These are phyloP conservation scores for Sinocyclocheilus maitianheensis DNA, from an alignment of 2,113 vertebrate genomes.

Conservation along the genomic window DNA sequence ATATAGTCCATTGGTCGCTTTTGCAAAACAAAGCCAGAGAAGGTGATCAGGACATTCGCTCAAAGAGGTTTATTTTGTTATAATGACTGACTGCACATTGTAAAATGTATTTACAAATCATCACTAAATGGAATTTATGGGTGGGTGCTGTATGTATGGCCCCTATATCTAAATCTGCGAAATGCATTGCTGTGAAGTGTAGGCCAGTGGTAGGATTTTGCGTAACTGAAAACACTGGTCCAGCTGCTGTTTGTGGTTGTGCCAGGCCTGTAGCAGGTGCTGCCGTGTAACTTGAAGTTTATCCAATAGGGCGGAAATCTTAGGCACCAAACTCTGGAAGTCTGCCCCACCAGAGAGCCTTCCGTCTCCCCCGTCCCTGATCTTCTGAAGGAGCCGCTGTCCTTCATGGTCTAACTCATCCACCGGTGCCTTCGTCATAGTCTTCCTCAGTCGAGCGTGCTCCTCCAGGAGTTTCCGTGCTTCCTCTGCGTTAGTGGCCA, in stretches of 20 bases:
- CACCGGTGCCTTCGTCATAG: constrained; percentile 91
- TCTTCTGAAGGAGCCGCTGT: constrained; percentile 90
- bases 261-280: constrained; percentile 94
- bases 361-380: constrained; percentile 88
- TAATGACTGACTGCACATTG: background rate
- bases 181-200: background rate
- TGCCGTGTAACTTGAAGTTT: constrained; percentile 91
- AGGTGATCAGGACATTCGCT: background rate
- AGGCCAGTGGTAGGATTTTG: too few species aligned
- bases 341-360: constrained; percentile 94
- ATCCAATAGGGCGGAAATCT: constrained; percentile 92
- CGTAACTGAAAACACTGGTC: constrained; percentile 95
- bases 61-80: too few species aligned
- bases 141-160: background rate
- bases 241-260: constrained; percentile 85
- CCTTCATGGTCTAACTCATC: constrained; percentile 95
- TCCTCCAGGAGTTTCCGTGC: constrained; percentile 93
- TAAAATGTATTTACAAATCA: background rate
- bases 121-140: background rate
- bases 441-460: constrained; percentile 91
- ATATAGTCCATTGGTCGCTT: background rate
- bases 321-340: constrained; percentile 96
- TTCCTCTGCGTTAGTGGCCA: constrained; percentile 91
- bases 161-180: background rate
- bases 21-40: background rate